Percentiles rank a stretch among this genome's conserved stretches.
phyloP scores from a whole-genome alignment of 2,888 invertebrate species.

The Netelia virgata region DNA sequence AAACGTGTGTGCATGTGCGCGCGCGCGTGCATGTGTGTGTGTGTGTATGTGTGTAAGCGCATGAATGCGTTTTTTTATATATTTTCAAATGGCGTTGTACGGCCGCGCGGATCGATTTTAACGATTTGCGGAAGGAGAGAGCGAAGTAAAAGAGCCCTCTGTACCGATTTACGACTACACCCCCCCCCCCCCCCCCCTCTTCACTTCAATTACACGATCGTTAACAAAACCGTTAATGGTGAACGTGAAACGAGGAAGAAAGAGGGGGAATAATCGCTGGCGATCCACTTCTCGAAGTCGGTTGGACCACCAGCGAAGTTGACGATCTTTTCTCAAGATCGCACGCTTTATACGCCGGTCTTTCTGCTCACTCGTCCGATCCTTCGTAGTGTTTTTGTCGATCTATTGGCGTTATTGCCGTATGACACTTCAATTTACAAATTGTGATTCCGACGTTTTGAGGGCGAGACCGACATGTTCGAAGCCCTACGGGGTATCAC shows the following conservation, averaged over 20 bases:
- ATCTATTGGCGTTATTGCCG: no score
- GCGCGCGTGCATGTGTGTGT: not conserved
- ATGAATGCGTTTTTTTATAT: not conserved
- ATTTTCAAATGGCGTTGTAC: constrained; percentile 27
- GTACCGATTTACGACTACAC: constrained; percentile 29
- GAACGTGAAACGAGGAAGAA: constrained; percentile 14
- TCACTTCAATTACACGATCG: constrained; percentile 59
- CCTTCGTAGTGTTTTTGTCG: no score
- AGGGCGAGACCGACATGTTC: no score
- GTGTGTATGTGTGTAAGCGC: no score
- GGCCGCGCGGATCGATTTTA: constrained; percentile 43
- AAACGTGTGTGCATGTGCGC: not conserved
- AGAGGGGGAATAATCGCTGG: constrained; percentile 45
- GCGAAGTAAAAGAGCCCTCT: constrained; percentile 25
- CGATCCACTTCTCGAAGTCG: constrained; percentile 62
- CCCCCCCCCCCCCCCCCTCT: not conserved
- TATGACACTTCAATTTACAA: no score
- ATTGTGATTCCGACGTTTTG: no score
- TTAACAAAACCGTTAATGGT: constrained; percentile 67
- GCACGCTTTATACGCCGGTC: constrained; percentile 12
- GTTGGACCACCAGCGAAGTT: constrained; percentile 60
- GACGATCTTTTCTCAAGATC: constrained; percentile 19
- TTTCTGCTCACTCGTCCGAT: not conserved
- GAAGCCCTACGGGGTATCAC: no score
- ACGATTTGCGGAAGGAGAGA: constrained; percentile 51